Evolutionary conservation across 2,888 invertebrate species (phyloP).

Genomic region (Ariolimax columbianus): DNA sequence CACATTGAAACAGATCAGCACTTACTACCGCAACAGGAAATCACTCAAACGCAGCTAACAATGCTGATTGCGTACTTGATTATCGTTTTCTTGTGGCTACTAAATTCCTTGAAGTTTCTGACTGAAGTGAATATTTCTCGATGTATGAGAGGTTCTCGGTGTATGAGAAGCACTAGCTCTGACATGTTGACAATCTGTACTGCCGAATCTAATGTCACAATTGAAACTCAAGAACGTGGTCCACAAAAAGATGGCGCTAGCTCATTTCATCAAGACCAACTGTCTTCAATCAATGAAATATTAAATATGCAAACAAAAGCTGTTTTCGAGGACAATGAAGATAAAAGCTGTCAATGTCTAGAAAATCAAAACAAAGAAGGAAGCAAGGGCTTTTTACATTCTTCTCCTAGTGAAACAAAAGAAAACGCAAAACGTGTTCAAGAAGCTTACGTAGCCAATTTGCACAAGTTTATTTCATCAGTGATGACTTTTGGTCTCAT

Average conservation of each 20-base stretch:
- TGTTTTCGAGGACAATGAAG: background rate
- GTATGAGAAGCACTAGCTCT: background rate
- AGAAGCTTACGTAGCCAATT: slow-evolving; percentile 51
- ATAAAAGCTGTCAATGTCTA: background rate
- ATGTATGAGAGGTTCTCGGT: background rate
- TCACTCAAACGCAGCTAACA: slow-evolving; percentile 58
- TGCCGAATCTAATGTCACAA: background rate
- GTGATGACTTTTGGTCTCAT: slow-evolving; percentile 61
- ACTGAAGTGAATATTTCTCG: background rate
- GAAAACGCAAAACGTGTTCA: background rate
- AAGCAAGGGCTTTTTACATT: background rate
- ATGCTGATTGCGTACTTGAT: slow-evolving; percentile 55
- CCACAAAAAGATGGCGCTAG: background rate
- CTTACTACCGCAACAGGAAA: slow-evolving; percentile 56
- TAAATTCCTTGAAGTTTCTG: slow-evolving; percentile 1
- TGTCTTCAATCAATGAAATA: background rate
- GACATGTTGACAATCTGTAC: background rate
- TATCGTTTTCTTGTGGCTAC: slow-evolving; percentile 51
- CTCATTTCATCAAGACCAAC: background rate
- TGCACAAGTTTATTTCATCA: slow-evolving; percentile 58
- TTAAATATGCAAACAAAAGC: background rate
- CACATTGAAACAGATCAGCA: slow-evolving; percentile 51
- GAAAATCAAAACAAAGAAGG: background rate
- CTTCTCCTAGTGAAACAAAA: background rate
- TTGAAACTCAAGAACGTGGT: background rate